Evolutionary conservation across 2,113 vertebrate genomes (phyloP).

Genomic region (Typhlomys cinereus): DNA sequence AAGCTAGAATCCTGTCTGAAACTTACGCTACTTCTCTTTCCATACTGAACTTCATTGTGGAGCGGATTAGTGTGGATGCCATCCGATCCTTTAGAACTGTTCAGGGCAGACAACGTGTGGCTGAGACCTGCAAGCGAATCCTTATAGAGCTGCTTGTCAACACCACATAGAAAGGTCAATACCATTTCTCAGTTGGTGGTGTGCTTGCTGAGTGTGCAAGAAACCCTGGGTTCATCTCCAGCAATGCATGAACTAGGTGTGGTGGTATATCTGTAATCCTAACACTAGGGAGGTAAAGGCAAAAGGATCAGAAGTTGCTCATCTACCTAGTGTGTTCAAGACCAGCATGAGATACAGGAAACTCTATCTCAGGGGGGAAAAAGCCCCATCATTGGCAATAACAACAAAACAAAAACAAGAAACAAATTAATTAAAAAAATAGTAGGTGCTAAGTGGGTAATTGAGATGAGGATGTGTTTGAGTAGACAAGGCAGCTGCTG

Average conservation of each 20-base stretch:
- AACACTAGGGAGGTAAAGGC: background rate
- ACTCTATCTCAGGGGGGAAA: background rate
- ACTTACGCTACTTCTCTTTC: background rate
- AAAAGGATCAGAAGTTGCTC: background rate
- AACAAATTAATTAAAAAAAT: background rate
- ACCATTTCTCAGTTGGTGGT: background rate
- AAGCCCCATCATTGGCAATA: no score
- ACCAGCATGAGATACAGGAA: background rate
- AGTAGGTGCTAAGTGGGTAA: background rate
- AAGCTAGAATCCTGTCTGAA: background rate
- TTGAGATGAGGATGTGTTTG: background rate
- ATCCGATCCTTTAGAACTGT: background rate
- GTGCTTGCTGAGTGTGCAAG: background rate
- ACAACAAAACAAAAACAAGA: background rate
- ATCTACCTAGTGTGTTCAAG: background rate
- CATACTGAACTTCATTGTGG: background rate
- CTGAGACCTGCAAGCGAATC: no score
- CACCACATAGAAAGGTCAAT: background rate
- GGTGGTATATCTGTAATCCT: background rate
- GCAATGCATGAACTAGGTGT: background rate
- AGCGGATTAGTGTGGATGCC: background rate
- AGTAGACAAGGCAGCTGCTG: background rate
- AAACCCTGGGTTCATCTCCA: background rate
- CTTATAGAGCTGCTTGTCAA: background rate
- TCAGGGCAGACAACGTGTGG: background rate